These are phyloP conservation scores for Phrynocephalus guinanensis DNA, from an alignment of 2,797 vertebrate genomes.

Conservation along the genomic window DNA sequence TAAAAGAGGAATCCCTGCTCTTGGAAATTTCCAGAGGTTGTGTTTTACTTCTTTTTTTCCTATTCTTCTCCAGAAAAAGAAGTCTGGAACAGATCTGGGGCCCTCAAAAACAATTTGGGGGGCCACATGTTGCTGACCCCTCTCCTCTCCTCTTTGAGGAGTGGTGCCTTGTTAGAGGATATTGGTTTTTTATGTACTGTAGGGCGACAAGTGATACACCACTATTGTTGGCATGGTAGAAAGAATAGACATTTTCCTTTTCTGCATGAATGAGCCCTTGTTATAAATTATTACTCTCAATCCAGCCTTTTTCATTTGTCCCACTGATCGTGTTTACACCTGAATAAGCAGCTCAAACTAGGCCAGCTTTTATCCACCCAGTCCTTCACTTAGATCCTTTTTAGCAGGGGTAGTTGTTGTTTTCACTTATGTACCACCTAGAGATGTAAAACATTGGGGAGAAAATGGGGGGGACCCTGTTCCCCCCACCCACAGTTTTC, in stretches of 20 bases:
- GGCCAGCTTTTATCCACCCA: slow-evolving; percentile 14
- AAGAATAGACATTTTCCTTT: neutral
- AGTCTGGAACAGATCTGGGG: too few relatives aligned
- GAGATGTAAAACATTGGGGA: too few relatives aligned
- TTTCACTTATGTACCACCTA: too few relatives aligned
- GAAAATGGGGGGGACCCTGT: too few relatives aligned
- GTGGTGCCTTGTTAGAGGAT: slow-evolving; percentile 5
- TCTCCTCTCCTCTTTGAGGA: neutral
- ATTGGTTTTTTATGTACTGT: neutral
- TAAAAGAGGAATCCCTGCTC: too few relatives aligned
- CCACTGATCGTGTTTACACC: slow-evolving; percentile 32
- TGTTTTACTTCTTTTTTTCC: too few relatives aligned
- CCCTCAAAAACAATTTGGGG: too few relatives aligned
- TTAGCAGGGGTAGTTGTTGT: too few relatives aligned
- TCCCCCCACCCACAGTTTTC: too few relatives aligned
- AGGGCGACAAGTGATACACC: slow-evolving; percentile 6
- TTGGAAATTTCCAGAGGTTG: too few relatives aligned
- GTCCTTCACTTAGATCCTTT: neutral
- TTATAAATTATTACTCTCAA: slow-evolving; percentile 5
- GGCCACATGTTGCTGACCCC: too few relatives aligned
- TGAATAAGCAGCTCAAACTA: slow-evolving; percentile 32
- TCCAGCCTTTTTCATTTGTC: slow-evolving; percentile 37
- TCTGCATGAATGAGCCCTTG: slow-evolving; percentile 21
- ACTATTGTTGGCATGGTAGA: slow-evolving; percentile 25
- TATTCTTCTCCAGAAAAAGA: too few relatives aligned